phyloP scores from a whole-genome alignment of 1,140 invertebrate species.

The Heliconius nattereri region DNA sequence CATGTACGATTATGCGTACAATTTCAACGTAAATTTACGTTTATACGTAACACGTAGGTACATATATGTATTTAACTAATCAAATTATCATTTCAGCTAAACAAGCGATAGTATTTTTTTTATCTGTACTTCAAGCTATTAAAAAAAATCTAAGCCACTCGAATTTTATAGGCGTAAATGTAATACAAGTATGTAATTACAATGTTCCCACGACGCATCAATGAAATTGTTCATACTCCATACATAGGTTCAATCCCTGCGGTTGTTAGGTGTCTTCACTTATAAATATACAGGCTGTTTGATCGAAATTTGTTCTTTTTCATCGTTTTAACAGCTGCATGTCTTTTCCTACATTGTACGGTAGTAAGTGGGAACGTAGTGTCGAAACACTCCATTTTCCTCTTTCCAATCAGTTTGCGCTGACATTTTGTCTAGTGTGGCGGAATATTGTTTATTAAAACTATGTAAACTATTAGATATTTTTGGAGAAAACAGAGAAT shows the following conservation, averaged over 20 bases:
- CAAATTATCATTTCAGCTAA: constrained; percentile 3
- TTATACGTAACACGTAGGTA: not conserved
- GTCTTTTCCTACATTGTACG: not conserved
- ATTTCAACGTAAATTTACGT: not conserved
- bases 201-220: constrained; percentile 48
- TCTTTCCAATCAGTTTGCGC: too few relatives aligned
- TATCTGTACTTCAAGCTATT: not conserved
- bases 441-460: too few relatives aligned
- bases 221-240: constrained; percentile 43
- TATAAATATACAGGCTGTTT: constrained; percentile 45
- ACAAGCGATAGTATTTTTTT: constrained; percentile 1
- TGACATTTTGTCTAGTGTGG: too few relatives aligned
- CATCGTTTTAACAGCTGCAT: not conserved
- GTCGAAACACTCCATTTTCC: too few relatives aligned
- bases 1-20: not conserved
- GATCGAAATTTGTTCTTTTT: not conserved
- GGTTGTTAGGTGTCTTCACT: constrained; percentile 43
- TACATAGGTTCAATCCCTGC: constrained; percentile 41
- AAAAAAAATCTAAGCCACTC: constrained; percentile 4
- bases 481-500: too few relatives aligned
- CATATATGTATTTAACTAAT: not conserved
- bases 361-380: too few relatives aligned
- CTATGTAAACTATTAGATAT: too few relatives aligned
- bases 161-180: constrained; percentile 35
- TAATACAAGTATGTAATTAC: constrained; percentile 41